Conservation (phyloP, 2,113 vertebrate genomes). For the Saccopteryx leptura region DNA sequence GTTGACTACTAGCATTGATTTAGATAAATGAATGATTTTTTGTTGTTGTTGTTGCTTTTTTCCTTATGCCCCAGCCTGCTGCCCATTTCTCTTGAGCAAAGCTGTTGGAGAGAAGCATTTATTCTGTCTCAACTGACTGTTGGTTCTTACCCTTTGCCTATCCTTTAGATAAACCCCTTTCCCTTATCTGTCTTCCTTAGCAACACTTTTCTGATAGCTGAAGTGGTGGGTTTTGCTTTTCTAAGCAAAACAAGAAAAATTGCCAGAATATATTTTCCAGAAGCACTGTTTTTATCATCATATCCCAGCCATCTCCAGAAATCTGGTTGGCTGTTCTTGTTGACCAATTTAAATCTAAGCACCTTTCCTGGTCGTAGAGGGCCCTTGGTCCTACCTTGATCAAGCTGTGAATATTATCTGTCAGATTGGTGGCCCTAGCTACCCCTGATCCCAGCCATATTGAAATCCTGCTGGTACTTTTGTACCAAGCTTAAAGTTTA, state of each 20-base stretch:
- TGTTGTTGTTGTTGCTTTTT: background rate
- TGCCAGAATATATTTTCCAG: constrained; percentile 9
- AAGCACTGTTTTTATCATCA: background rate
- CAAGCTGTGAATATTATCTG: background rate
- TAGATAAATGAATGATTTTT: constrained; percentile 17
- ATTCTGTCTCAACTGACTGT: background rate
- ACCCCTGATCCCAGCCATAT: background rate
- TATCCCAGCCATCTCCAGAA: background rate
- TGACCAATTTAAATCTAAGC: background rate
- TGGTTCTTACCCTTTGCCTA: constrained; percentile 29
- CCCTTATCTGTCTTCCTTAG: background rate
- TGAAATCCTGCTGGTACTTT: constrained; percentile 28
- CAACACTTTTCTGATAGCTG: background rate
- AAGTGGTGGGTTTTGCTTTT: constrained; percentile 33
- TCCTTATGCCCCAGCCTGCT: background rate
- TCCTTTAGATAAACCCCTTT: constrained; percentile 28
- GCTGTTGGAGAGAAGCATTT: background rate
- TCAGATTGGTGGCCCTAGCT: background rate
- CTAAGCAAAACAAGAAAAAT: constrained; percentile 50
- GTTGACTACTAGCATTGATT: background rate
- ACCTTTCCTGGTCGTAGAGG: background rate
- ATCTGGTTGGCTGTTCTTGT: background rate
- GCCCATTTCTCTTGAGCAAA: background rate
- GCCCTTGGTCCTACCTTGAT: background rate
- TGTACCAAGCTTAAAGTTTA: background rate